Evolutionary conservation across 2,113 vertebrate species (phyloP).

Genomic region (Lampris incognitus): DNA sequence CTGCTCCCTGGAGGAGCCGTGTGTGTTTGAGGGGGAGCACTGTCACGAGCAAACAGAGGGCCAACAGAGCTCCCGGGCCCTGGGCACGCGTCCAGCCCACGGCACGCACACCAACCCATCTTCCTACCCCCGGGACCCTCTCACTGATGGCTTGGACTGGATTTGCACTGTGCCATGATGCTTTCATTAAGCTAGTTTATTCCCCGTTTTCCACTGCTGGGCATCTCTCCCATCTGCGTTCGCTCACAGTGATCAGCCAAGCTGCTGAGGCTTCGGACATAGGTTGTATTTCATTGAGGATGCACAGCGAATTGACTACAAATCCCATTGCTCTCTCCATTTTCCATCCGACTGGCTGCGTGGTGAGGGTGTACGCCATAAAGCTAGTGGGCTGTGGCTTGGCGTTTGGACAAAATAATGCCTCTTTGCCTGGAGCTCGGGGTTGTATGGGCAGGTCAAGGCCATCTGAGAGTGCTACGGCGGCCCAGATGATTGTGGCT

Average conservation of each 20-base stretch:
- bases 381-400: constrained; percentile 39
- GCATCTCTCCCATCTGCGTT: constrained; percentile 77
- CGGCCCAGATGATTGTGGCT: constrained; percentile 13
- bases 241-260: constrained; percentile 66
- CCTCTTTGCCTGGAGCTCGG: constrained; percentile 7
- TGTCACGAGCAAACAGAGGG: constrained; percentile 54
- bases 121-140: constrained; percentile 79
- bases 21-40: constrained; percentile 32
- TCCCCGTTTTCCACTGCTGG: constrained; percentile 80
- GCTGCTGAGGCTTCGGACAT: constrained; percentile 58
- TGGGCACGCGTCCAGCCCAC: constrained; percentile 77
- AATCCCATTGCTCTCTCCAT: constrained; percentile 49
- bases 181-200: constrained; percentile 83
- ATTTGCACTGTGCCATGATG: constrained; percentile 79
- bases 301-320: constrained; percentile 58
- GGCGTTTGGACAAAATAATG: constrained; percentile 15
- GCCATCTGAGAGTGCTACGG: background rate
- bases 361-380: constrained; percentile 51
- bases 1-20: constrained; percentile 51
- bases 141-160: constrained; percentile 75
- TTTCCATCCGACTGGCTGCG: constrained; percentile 38
- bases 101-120: constrained; percentile 82
- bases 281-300: constrained; percentile 45
- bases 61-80: constrained; percentile 67
- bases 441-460: constrained; percentile 37